Evolutionary conservation across 1,140 invertebrate genomes (phyloP), one percentile per base, ranked within the genome.

Genomic region (Lutraria rhynchaena): DNA sequence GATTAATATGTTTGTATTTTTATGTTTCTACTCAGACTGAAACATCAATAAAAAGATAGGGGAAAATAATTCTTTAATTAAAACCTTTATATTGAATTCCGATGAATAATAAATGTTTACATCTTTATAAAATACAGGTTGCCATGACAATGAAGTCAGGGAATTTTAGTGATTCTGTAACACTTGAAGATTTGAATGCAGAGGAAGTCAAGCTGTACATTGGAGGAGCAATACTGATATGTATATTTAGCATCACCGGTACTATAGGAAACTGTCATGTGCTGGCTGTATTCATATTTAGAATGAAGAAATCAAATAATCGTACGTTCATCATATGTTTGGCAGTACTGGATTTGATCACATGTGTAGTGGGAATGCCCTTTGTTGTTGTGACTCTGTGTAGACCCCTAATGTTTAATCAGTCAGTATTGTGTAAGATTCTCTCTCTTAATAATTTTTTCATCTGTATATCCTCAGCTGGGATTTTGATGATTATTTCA

Each of bases 321-420:
- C 81, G 85, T 53, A 53, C 86, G 4, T 90, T 90, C 74, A 84
- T 90, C 2, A 67, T 88, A 13, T 86, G 81, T 15, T 55, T 90
- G 2, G 87, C 86, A 13, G 71, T 87, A 9, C 51, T 90, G 9
- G 89, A 90, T 71, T 61, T 90, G 0, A 61, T 90, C 19, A 88
- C 87, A 35, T 90, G 89, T 65, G 44, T 83, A 3, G 78, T 88
- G n/a, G 87, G 83, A 1, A 87, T 89, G 82, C 89, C 89, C 0
- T 88, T 88, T 9, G 86, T 88, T 33, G 75, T 90, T 33, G 53
- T 78, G 1, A 83, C 87, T 46, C 81, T 88, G 29, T 46, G 61
- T 3, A 80, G 87, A 22, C 88, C 87, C 19, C 83, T 86, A 49
- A 86, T 76, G 15, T 88, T 88, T 55, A 80, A 82, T 17, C 85